Evolutionary conservation across 2,113 vertebrate genomes (phyloP), one percentile per base, ranked within the genome.

Genomic region (Mesocricetus auratus): DNA sequence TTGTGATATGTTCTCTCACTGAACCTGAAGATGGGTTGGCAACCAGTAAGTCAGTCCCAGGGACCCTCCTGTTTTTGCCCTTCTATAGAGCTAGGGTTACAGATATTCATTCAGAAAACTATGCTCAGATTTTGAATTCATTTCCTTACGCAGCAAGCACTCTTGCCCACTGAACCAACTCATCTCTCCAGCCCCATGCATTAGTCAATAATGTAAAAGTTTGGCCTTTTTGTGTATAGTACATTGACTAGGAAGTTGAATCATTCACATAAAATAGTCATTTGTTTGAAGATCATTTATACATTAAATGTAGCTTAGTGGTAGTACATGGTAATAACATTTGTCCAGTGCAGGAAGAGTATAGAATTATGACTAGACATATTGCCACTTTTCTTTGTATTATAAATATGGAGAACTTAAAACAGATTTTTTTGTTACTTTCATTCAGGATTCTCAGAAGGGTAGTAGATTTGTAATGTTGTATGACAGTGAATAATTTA

Each of bases 181-280:
- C 19, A 71, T 75, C 16, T 64, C 11, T 85, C 16, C 82, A 33
- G 16, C 39, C 15, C n/a, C 60, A 21, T 45, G 16, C 36, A 33
- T 50, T 53, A 81, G 74, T 39, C 31, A 50, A 74, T 64, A 86
- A 42, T 83, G 42, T 85, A 83, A 95, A 68, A 90, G 81, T 92
- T 77, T 86, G 64, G 16, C n/a, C 24, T 93, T 89, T 93, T 58
- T 58, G 47, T n/a, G 33, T 66, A 29, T 83, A 96, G 31, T n/a
- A n/a, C 10, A 29, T 45, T 94, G 73, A 71, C 82, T 58, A 89
- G 33, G 73, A 60, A 50, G 31, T 90, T 22, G 19, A 7, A 91
- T 87, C 60, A 69, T 94, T 93, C 33, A 92, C 36, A 81, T 47
- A 94, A 90, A 91, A 81, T 69, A 95, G 85, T 95, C 31, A 31